phyloP scores from a whole-genome alignment of 2,113 vertebrate species.

The Rousettus leschenaultii region DNA sequence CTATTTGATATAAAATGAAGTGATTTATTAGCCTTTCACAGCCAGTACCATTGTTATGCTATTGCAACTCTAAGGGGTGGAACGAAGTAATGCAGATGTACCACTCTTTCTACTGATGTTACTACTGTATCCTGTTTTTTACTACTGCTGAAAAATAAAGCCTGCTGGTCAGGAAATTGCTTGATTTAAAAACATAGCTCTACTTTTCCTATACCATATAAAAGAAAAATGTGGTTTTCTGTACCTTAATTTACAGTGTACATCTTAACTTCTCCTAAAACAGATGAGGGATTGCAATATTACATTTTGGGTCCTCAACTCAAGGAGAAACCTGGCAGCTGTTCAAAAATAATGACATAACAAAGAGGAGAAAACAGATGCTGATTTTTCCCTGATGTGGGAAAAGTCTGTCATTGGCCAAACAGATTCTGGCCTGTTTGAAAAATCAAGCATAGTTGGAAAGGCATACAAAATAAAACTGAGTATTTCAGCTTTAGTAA shows the following conservation, averaged over 20 bases:
- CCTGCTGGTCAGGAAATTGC: slow-evolving; percentile 38
- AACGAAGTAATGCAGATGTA: background rate
- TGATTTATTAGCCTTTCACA: slow-evolving; percentile 2
- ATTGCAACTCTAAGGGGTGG: background rate
- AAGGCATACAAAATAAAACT: slow-evolving; percentile 26
- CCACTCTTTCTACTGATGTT: background rate
- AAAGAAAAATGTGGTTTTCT: slow-evolving; percentile 34
- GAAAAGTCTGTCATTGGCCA: slow-evolving; percentile 7
- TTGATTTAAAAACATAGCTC: slow-evolving; percentile 50
- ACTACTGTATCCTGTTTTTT: background rate
- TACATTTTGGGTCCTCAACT: slow-evolving; percentile 4
- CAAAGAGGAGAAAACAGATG: slow-evolving; percentile 42
- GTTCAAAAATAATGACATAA: slow-evolving; percentile 51
- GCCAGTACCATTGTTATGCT: background rate
- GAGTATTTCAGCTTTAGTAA: background rate
- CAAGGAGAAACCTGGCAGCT: slow-evolving; percentile 1
- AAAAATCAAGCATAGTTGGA: slow-evolving; percentile 47
- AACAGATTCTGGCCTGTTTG: slow-evolving; percentile 12
- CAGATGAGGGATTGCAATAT: slow-evolving; percentile 37
- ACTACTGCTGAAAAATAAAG: slow-evolving; percentile 21
- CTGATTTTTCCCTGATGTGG: slow-evolving; percentile 39
- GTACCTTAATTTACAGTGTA: slow-evolving; percentile 34
- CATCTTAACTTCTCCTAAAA: slow-evolving; percentile 35
- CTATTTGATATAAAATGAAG: background rate
- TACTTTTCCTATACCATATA: slow-evolving; percentile 17